Base-by-base conservation (phyloP, 1,140 invertebrate genomes). In the Orius insidiosus region DNA sequence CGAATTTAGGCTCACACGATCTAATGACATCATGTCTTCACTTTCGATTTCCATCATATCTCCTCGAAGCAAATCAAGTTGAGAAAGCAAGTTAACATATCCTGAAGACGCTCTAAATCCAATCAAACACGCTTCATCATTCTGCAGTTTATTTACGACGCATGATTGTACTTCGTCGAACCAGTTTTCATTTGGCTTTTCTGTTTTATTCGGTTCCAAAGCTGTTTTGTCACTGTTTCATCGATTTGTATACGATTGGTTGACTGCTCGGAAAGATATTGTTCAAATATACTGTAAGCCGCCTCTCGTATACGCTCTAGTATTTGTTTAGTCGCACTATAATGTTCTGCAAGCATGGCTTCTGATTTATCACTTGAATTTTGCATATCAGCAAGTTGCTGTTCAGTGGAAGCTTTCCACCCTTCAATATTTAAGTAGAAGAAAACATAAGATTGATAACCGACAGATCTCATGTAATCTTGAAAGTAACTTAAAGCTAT, bases 381-480 rank as follows among this genome's bases (percentile, higher is more conserved):
- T 69, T 45, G 53, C 18, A 75, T 66, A 50, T 73, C 72, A 8
- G 69, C 70, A 47, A 84, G 67, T 59, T 83, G 78, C 56, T 86
- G 80, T 54, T 83, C 79, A 1, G 80, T 79, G 5, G 80, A 78
- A 1, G 75, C 70, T 59, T 76, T 68, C 72, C 82, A 88, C 16
- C 80, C 76, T 66, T 86, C 83, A 53, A 85, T 77, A 61, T 85
- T 85, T 39, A 88, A 62, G 58, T 85, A 86, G 59, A 85, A 85
- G 57, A 78, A 85, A 48, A 88, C 66, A 61, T 85, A 86, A 39
- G 45, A 65, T 57, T 85, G 79, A 11, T 75, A 74, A 46, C 72
- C 75, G 49, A 81, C 71, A 49, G 65, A 69, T 9, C 72, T 75
- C 66, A 87, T 79, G 56, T 77, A 87, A 61, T 87, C 82, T 57